These are phyloP conservation scores for Tetrapedia diversipes DNA, from an alignment of 2,888 invertebrate species.

Conservation along the genomic window DNA sequence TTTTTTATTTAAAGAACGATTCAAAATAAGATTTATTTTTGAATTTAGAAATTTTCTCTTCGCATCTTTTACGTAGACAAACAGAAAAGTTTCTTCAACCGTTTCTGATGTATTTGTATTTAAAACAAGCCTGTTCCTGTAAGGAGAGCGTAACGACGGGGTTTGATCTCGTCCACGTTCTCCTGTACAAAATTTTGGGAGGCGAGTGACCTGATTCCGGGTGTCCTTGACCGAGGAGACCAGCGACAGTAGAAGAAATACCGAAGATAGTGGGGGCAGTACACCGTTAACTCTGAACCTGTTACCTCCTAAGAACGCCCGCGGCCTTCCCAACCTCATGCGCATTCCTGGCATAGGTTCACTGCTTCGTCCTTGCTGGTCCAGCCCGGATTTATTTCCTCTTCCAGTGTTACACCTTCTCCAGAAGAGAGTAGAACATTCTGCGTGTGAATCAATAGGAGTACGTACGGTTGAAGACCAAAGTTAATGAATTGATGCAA, in stretches of 20 bases:
- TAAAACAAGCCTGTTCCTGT: not conserved
- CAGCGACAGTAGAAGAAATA: constrained; percentile 69
- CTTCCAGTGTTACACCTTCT: no score
- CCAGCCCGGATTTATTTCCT: constrained; percentile 30
- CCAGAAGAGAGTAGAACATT: no score
- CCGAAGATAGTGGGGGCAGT: constrained; percentile 65
- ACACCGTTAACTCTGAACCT: constrained; percentile 77
- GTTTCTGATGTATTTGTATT: not conserved
- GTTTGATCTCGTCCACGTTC: not conserved
- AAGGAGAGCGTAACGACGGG: not conserved
- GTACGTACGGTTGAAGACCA: no score
- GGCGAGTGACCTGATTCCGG: constrained; percentile 76
- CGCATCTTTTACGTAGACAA: no score
- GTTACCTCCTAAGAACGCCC: constrained; percentile 72
- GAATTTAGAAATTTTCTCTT: no score
- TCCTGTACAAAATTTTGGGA: constrained; percentile 53
- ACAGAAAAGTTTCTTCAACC: not conserved
- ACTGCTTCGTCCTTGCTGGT: constrained; percentile 34
- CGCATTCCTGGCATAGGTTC: constrained; percentile 59
- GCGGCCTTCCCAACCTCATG: constrained; percentile 67
- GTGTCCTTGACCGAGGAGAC: constrained; percentile 81
- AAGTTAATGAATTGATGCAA: no score
- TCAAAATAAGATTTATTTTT: no score
- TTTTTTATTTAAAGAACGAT: no score
- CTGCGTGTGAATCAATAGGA: no score